Percentiles rank a stretch among this genome's conserved stretches.
phyloP scores from a whole-genome alignment of 1,140 invertebrate species.

The Zaprionus camerounensis region DNA sequence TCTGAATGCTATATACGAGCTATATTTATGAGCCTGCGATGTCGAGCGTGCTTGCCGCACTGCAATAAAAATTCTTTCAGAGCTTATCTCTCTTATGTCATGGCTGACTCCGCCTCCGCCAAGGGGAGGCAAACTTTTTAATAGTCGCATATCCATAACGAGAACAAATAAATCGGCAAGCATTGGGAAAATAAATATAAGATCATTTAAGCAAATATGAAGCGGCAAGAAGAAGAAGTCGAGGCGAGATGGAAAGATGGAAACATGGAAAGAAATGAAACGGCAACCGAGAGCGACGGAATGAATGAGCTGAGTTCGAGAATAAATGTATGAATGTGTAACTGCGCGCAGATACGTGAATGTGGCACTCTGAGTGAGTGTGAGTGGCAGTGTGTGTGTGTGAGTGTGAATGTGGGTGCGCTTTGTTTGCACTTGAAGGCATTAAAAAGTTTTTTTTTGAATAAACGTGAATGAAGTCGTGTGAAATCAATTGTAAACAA shows the following conservation, averaged over 20 bases:
- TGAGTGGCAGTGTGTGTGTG: conserved; percentile 14
- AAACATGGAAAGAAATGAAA: conserved; percentile 26
- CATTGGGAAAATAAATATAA: conserved; percentile 73
- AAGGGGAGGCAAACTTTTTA: conserved; percentile 19
- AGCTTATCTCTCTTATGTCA: conserved; percentile 11
- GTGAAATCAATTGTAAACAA: conserved; percentile 79
- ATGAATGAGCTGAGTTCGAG: conserved; percentile 35
- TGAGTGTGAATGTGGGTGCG: conserved; percentile 25
- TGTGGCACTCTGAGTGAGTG: conserved; percentile 21
- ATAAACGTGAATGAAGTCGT: conserved; percentile 75
- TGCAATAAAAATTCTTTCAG: conserved; percentile 6
- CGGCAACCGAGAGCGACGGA: conserved; percentile 33
- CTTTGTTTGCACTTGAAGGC: conserved; percentile 71
- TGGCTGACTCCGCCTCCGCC: background rate
- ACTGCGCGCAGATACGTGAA: conserved; percentile 28
- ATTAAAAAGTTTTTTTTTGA: conserved; percentile 75
- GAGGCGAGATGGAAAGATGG: conserved; percentile 20
- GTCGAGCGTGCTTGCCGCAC: background rate
- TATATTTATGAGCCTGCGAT: background rate
- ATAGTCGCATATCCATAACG: conserved; percentile 29
- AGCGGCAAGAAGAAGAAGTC: conserved; percentile 10
- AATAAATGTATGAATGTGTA: conserved; percentile 9
- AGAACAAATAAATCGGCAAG: conserved; percentile 61
- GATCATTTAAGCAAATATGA: conserved; percentile 71
- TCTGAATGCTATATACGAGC: background rate